Evolutionary conservation across 2,113 vertebrate species (phyloP).

Genomic region (Ranitomeya variabilis): DNA sequence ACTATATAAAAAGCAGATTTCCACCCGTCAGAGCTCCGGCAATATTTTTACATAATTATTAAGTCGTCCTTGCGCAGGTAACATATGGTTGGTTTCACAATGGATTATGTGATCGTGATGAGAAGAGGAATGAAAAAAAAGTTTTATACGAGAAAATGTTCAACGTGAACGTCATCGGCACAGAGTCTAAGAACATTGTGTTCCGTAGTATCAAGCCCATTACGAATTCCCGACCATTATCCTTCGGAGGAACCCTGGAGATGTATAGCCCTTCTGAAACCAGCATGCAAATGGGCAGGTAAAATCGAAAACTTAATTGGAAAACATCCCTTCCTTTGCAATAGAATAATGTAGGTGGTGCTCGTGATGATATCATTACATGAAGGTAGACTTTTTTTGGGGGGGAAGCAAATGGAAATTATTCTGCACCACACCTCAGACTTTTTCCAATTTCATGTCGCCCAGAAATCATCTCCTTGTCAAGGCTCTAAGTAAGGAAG

Average conservation of each 20-base stretch:
- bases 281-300: neutral
- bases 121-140: slow-evolving; percentile 17
- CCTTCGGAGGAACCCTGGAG: neutral
- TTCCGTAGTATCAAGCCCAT: neutral
- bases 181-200: neutral
- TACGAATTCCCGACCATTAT: slow-evolving; percentile 20
- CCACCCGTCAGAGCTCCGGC: neutral
- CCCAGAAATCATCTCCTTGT: neutral
- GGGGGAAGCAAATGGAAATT: neutral
- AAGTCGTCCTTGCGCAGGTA: neutral
- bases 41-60: slow-evolving; percentile 45
- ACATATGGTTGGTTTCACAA: slow-evolving; percentile 37
- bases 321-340: neutral
- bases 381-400: neutral
- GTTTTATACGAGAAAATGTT: slow-evolving; percentile 11
- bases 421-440: neutral
- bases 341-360: neutral
- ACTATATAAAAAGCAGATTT: slow-evolving; percentile 6
- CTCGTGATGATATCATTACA: neutral
- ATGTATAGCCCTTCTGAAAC: neutral
- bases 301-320: neutral
- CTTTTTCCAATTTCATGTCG: neutral
- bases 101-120: slow-evolving; percentile 27
- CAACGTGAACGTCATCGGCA: neutral
- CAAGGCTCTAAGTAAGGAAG: neutral